Evolutionary conservation across 2,113 vertebrate species (phyloP).

Genomic region (Podiceps cristatus): DNA sequence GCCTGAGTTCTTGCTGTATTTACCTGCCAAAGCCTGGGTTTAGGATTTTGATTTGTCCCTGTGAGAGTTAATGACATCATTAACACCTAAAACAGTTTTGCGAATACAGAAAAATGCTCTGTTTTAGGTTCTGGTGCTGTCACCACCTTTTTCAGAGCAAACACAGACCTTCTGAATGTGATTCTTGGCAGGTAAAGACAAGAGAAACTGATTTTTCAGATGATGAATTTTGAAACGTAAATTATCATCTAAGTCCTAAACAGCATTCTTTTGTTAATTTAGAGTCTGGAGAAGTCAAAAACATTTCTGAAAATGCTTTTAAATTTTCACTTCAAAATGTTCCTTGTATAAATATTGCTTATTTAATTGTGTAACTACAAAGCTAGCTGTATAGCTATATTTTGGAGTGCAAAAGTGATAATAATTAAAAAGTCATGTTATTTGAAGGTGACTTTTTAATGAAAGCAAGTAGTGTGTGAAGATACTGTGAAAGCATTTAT

Average conservation of each 20-base stretch:
- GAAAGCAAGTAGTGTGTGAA: background rate
- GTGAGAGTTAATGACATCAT: conserved; percentile 46
- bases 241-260: background rate
- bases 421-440: background rate
- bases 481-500: background rate
- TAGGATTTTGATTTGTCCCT: background rate
- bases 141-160: conserved; percentile 42
- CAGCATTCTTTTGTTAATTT: background rate
- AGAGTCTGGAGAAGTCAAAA: background rate
- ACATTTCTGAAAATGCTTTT: background rate
- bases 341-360: background rate
- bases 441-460: background rate
- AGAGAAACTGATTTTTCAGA: conserved; percentile 19
- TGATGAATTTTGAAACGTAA: background rate
- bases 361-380: background rate
- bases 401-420: background rate
- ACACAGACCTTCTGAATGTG: conserved; percentile 27
- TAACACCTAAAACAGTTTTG: conserved; percentile 40
- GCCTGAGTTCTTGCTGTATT: background rate
- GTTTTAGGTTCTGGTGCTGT: conserved; percentile 39
- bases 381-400: background rate
- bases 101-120: background rate
- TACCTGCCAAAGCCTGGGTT: background rate
- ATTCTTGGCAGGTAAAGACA: conserved; percentile 49
- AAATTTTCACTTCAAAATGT: background rate